These are phyloP conservation scores for Aphodius sticticus DNA, from an alignment of 2,888 invertebrate species.

Conservation along the genomic window DNA sequence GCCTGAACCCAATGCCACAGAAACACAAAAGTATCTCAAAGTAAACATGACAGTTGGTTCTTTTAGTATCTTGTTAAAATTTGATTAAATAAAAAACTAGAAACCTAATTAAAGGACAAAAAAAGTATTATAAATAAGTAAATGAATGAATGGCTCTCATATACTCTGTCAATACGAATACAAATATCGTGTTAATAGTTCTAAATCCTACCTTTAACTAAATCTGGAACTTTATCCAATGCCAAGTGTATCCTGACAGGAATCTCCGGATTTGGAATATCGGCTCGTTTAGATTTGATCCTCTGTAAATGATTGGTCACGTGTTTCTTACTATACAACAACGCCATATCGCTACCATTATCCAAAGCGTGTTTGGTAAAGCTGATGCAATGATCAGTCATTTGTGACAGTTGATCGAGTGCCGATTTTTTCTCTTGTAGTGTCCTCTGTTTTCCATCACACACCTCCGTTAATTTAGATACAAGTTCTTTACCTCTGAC, in stretches of 20 bases:
- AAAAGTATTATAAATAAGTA: too few species aligned
- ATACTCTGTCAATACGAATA: neutral
- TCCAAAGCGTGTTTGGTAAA: constrained; percentile 83
- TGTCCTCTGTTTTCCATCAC: constrained; percentile 79
- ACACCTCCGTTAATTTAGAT: constrained; percentile 81
- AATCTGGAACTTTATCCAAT: constrained; percentile 81
- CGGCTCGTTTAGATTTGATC: constrained; percentile 83
- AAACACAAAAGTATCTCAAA: too few species aligned
- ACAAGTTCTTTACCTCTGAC: constrained; percentile 84
- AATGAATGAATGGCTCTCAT: neutral
- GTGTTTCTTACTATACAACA: constrained; percentile 83
- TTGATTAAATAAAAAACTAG: too few species aligned
- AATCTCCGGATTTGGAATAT: constrained; percentile 90
- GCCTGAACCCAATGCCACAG: too few species aligned
- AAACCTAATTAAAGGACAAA: too few species aligned
- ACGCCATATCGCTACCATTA: constrained; percentile 83
- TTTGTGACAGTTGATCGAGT: constrained; percentile 79
- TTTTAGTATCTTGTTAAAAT: too few species aligned
- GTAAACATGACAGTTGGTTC: too few species aligned
- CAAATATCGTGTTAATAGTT: constrained; percentile 6
- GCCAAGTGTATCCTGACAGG: constrained; percentile 83
- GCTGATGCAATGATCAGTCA: constrained; percentile 88
- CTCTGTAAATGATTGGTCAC: constrained; percentile 78
- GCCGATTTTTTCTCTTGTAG: constrained; percentile 86
- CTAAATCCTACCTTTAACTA: constrained; percentile 71